A percentile compares a stretch with the other conserved stretches of the same genome.
Conservation (phyloP, 2,888 invertebrate genomes). For the Idaea biselata region DNA sequence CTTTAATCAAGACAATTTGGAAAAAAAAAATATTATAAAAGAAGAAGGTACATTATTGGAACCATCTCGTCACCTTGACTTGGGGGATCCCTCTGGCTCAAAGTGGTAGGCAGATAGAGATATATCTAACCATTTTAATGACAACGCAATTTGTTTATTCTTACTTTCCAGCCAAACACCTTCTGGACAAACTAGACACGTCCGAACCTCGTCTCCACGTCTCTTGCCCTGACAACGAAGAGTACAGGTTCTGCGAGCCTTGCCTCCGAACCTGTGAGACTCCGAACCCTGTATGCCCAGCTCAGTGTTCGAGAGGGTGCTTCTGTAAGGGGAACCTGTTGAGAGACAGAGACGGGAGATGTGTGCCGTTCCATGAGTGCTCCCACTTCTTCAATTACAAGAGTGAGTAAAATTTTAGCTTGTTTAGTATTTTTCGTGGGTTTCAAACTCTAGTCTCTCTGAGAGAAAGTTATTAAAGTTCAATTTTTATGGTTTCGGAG, state of each 20-base stretch:
- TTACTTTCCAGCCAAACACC: slow-evolving; percentile 24
- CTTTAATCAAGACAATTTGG: no score
- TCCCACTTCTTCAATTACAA: slow-evolving; percentile 30
- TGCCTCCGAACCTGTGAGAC: slow-evolving; percentile 55
- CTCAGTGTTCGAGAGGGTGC: slow-evolving; percentile 59
- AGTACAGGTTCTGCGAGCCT: slow-evolving; percentile 58
- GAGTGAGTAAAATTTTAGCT: neutral
- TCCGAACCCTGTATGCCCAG: slow-evolving; percentile 59
- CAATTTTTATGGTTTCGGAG: no score
- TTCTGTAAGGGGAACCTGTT: slow-evolving; percentile 54
- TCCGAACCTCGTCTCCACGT: slow-evolving; percentile 48
- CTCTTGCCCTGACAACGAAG: slow-evolving; percentile 51
- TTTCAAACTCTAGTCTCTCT: neutral
- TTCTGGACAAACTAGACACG: slow-evolving; percentile 35
- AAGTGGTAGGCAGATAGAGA: no score
- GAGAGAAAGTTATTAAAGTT: no score
- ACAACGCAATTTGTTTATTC: neutral
- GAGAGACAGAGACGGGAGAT: slow-evolving; percentile 45
- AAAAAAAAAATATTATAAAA: no score
- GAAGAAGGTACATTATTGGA: no score
- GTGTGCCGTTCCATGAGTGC: slow-evolving; percentile 46
- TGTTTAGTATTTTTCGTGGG: neutral
- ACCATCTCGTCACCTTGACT: no score
- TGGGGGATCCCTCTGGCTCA: no score
- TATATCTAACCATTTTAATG: no score